Evolutionary conservation across 2,113 vertebrate genomes (phyloP).

Genomic region (Acanthisitta chloris): DNA sequence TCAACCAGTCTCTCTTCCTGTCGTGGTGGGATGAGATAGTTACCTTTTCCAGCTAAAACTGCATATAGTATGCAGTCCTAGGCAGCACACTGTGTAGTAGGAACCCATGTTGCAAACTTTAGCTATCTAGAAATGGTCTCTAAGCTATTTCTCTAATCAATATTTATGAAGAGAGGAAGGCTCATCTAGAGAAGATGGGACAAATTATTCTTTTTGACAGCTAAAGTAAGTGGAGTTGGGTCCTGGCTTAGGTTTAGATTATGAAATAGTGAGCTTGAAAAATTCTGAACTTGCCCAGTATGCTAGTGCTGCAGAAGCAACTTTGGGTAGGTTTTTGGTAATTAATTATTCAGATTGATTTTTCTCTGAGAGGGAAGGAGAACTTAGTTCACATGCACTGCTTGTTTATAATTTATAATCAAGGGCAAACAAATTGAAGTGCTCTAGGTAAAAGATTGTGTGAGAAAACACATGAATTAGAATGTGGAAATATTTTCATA

Average conservation of each 20-base stretch:
- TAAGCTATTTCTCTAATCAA: not conserved
- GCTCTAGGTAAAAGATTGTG: not conserved
- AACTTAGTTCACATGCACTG: not conserved
- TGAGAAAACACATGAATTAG: not conserved
- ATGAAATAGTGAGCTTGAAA: not conserved
- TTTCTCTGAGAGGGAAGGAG: not conserved
- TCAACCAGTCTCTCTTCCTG: not conserved
- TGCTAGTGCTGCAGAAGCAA: not conserved
- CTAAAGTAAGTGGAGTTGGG: not conserved
- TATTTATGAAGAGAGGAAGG: not conserved
- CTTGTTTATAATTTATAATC: not conserved
- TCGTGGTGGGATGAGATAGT: accelerated
- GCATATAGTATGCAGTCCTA: not conserved
- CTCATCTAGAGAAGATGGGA: not conserved
- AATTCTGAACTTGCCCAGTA: not conserved
- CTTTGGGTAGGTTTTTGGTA: not conserved
- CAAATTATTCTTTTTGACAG: not conserved
- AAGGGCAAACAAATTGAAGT: not conserved
- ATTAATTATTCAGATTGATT: not conserved
- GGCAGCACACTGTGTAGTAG: not conserved
- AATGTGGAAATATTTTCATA: not conserved
- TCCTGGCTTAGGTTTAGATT: not conserved
- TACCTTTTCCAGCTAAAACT: not conserved
- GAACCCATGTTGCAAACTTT: not conserved
- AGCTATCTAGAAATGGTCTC: not conserved